A percentile compares a stretch with the other conserved stretches of the same genome.
Conservation (phyloP, 2,888 invertebrate species). For the Leptinotarsa juncta region DNA sequence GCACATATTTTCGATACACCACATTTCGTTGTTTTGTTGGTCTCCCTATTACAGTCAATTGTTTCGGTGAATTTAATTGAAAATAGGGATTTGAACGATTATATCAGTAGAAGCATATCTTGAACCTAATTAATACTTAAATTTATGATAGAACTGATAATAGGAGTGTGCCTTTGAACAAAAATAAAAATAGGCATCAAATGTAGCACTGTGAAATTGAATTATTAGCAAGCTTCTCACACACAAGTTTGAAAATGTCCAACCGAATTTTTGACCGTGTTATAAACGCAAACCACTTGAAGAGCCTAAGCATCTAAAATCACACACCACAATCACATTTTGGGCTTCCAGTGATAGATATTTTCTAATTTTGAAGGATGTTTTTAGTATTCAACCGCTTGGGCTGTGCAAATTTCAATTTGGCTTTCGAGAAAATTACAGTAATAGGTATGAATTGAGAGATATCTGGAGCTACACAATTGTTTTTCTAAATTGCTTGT, state of each 20-base stretch:
- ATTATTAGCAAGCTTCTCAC: conserved; percentile 33
- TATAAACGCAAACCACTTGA: conserved; percentile 15
- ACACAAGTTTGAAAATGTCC: neutral
- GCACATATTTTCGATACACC: conserved; percentile 26
- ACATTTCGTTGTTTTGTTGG: conserved; percentile 36
- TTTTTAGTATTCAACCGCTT: conserved; percentile 31
- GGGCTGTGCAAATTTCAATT: conserved; percentile 33
- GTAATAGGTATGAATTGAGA: neutral
- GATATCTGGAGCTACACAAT: neutral
- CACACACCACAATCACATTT: conserved; percentile 59
- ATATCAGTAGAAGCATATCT: conserved; percentile 58
- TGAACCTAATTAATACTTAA: conserved; percentile 34
- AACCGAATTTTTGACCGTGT: neutral
- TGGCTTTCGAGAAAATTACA: neutral
- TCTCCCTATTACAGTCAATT: conserved; percentile 59
- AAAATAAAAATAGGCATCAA: conserved; percentile 38
- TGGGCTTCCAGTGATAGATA: conserved; percentile 58
- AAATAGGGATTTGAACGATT: conserved; percentile 39
- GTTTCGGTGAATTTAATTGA: conserved; percentile 44
- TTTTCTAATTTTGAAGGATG: conserved; percentile 45
- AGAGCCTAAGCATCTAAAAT: conserved; percentile 44
- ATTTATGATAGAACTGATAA: conserved; percentile 46
- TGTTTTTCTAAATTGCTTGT: neutral
- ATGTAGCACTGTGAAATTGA: conserved; percentile 41
- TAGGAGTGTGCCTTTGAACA: conserved; percentile 57